Evolutionary conservation across 2,888 invertebrate species (phyloP).

Genomic region (Sinhomidia bicolor): DNA sequence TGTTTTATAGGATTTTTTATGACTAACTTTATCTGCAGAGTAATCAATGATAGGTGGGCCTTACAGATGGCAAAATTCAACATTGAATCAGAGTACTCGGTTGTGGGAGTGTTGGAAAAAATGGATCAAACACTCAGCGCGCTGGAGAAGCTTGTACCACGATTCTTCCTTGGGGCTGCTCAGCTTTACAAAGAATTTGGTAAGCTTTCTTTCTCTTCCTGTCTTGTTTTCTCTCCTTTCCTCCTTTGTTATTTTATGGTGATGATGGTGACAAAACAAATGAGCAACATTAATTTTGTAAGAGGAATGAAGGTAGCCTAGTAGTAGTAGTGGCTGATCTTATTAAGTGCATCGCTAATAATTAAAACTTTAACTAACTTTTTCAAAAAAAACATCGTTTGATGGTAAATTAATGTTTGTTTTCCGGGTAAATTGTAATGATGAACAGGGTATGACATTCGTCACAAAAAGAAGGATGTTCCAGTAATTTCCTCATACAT

Average conservation of each 20-base stretch:
- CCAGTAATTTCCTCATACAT: slow-evolving; percentile 64
- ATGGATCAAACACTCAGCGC: slow-evolving; percentile 92
- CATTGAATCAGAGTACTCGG: slow-evolving; percentile 93
- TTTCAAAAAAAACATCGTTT: too few relatives aligned
- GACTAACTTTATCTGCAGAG: slow-evolving; percentile 83
- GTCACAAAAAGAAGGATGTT: background rate
- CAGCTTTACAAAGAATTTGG: slow-evolving; percentile 87
- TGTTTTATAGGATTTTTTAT: slow-evolving; percentile 64
- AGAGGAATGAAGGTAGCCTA: too few relatives aligned
- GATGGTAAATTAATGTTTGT: background rate
- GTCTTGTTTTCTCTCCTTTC: background rate
- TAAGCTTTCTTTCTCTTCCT: slow-evolving; percentile 82
- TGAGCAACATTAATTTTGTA: background rate
- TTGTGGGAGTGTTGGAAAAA: slow-evolving; percentile 94
- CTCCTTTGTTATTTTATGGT: background rate
- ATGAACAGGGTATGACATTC: slow-evolving; percentile 18
- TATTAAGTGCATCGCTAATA: too few relatives aligned
- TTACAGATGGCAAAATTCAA: slow-evolving; percentile 92
- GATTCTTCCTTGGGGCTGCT: slow-evolving; percentile 90
- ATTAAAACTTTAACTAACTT: too few relatives aligned
- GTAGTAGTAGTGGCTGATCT: too few relatives aligned
- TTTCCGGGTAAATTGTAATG: background rate
- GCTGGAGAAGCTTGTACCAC: slow-evolving; percentile 91
- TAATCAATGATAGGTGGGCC: slow-evolving; percentile 92
- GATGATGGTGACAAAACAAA: too few relatives aligned